Evolutionary conservation across 1,140 invertebrate species (phyloP), one percentile per base, ranked within the genome.

Genomic region (Phortica variegata): DNA sequence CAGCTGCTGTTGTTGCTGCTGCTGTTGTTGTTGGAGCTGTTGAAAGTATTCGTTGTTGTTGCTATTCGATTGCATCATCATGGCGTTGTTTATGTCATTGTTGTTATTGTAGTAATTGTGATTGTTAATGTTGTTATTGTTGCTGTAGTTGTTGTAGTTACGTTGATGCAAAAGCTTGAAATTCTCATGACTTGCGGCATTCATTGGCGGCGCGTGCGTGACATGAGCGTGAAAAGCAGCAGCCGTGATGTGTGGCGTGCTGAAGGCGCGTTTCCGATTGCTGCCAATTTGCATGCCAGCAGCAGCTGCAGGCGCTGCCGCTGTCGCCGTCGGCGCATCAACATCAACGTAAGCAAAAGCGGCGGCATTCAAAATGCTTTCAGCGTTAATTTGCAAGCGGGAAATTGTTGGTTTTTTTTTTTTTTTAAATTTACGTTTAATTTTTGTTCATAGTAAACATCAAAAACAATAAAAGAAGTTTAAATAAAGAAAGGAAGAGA

Each of bases 231-330:
- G 7, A 37, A 37, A n/a, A n/a, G n/a, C n/a, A n/a, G n/a, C n/a
- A 9, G 56, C 53, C 20, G 54, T 54, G 18, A 73, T 65, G 6
- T 73, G 70, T 2, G 70, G 70, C 43, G 73, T 73, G 29, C 70
- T 73, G 47, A 68, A 68, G 40, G 70, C 70, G 4, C 70, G 44
- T 12, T 73, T 70, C 38, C 70, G 65, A 49, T 21, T 60, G 26
- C 46, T 47, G 48, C 20, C 54, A 19, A 9, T 40, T n/a, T 23
- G n/a, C 5, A 5, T 36, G 32, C 17, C 46, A 19, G 26, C 10
- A 15, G 16, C 41, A 19, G 47, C 13, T 12, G 40, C 18, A 36
- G 37, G 34, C 16, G 49, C 38, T 37, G 23, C 43, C 39, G 31
- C 26, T 16, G 18, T 42, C 16, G 32, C 51, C 26, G 40, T 52